Conservation (phyloP, 2,113 vertebrate species). For the Xiphophorus couchianus region DNA sequence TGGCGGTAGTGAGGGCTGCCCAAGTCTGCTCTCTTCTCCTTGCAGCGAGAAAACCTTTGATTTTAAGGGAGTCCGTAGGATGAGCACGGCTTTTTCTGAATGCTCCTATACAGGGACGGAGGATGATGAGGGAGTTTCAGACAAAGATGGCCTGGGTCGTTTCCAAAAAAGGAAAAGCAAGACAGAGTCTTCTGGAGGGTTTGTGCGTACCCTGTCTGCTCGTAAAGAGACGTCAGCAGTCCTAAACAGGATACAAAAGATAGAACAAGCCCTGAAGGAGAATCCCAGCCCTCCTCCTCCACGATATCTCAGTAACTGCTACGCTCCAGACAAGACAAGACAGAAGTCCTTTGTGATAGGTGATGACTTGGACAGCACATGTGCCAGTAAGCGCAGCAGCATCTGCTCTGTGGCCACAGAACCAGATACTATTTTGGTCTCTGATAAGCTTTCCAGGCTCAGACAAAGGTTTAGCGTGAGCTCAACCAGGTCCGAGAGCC, state of each 20-base stretch:
- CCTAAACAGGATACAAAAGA: conserved; percentile 97
- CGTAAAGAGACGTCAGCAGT: conserved; percentile 94
- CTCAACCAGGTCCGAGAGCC: conserved; percentile 74
- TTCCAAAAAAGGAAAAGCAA: conserved; percentile 87
- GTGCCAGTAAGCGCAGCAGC: conserved; percentile 81
- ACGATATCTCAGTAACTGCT: conserved; percentile 94
- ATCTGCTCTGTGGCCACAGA: conserved; percentile 82
- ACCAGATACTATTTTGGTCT: conserved; percentile 78
- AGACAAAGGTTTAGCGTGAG: conserved; percentile 80
- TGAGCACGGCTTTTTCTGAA: conserved; percentile 96
- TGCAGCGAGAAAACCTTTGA: conserved; percentile 95
- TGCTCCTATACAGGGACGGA: conserved; percentile 93
- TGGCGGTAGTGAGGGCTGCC: conserved; percentile 88
- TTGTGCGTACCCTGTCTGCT: conserved; percentile 81
- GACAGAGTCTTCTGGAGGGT: conserved; percentile 80
- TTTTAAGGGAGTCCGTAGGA: conserved; percentile 92
- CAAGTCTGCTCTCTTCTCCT: conserved; percentile 90
- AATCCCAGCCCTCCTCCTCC: conserved; percentile 89
- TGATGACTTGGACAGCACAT: conserved; percentile 79
- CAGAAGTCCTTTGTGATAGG: conserved; percentile 85
- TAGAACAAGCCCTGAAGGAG: conserved; percentile 94
- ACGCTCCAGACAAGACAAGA: conserved; percentile 86
- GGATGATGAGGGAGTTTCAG: conserved; percentile 88
- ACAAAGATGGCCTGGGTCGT: conserved; percentile 84
- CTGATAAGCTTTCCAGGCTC: conserved; percentile 83